These are phyloP conservation scores for Intellagama lesueurii DNA, from an alignment of 2,797 vertebrate species.

Conservation along the genomic window DNA sequence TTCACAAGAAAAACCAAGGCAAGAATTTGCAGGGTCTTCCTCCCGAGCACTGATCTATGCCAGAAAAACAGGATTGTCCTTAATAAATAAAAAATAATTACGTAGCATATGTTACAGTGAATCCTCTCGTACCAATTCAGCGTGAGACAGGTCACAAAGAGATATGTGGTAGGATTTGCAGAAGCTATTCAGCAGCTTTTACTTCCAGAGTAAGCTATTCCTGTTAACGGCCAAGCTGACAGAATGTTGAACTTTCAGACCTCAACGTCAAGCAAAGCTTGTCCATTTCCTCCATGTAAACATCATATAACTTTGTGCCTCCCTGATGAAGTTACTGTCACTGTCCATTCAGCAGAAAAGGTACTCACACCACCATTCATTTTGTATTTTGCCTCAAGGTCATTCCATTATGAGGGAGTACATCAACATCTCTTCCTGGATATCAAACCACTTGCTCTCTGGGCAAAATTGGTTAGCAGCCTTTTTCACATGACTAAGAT, in stretches of 20 bases:
- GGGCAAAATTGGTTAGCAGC: background rate
- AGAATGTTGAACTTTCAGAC: background rate
- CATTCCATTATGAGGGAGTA: constrained; percentile 65
- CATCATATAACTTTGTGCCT: constrained; percentile 53
- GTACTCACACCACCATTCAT: constrained; percentile 47
- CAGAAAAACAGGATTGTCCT: background rate
- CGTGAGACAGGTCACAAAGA: background rate
- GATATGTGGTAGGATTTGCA: background rate
- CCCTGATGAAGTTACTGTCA: constrained; percentile 64
- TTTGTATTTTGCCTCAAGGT: constrained; percentile 63
- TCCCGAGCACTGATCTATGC: no score
- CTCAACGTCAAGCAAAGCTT: constrained; percentile 3
- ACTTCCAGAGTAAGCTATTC: constrained; percentile 2
- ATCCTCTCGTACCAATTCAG: background rate
- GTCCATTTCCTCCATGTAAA: constrained; percentile 58
- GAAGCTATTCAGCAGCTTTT: background rate
- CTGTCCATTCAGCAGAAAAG: constrained; percentile 57
- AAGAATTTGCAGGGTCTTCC: background rate
- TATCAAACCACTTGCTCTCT: constrained; percentile 36
- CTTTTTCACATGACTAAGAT: constrained; percentile 8
- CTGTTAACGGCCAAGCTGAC: background rate
- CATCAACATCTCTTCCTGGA: constrained; percentile 61
- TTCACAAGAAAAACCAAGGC: no score
- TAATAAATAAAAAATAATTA: background rate
- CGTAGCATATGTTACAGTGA: background rate